Conservation (phyloP, 2,888 invertebrate genomes). For the Hofmannophila pseudospretella region DNA sequence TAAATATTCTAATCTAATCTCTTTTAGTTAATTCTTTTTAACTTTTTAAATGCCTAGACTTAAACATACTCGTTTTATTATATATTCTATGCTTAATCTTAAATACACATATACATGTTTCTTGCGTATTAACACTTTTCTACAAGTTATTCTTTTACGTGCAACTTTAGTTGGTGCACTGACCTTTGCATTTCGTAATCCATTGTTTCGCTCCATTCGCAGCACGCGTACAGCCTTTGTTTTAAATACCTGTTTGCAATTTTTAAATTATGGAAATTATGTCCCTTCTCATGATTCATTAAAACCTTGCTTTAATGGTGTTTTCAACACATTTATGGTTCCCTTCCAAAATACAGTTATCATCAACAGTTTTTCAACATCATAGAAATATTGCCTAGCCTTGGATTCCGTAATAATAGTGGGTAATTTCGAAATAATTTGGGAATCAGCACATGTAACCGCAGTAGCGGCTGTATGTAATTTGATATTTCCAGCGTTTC, state of each 20-base stretch:
- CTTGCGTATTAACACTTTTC: no score
- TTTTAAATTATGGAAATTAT: slow-evolving; percentile 3
- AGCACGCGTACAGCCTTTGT: slow-evolving; percentile 23
- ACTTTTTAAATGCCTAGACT: no score
- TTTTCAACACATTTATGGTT: neutral
- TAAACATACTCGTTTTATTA: no score
- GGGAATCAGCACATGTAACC: slow-evolving; percentile 6
- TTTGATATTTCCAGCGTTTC: slow-evolving; percentile 23
- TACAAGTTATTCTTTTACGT: no score
- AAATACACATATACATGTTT: no score
- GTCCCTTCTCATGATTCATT: slow-evolving; percentile 1
- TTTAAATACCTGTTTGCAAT: slow-evolving; percentile 9
- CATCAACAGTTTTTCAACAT: neutral
- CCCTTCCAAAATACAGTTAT: neutral
- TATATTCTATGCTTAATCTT: no score
- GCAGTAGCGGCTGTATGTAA: slow-evolving; percentile 17
- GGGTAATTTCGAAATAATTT: slow-evolving; percentile 7
- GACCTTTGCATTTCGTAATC: slow-evolving; percentile 51
- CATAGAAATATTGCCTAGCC: neutral
- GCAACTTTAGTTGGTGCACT: no score
- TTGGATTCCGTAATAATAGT: neutral
- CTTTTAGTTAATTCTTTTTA: no score
- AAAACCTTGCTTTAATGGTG: neutral
- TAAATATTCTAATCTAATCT: no score
- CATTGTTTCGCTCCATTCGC: slow-evolving; percentile 43